These are phyloP conservation scores for Mamestra configurata DNA, from an alignment of 1,140 invertebrate genomes.

Conservation along the genomic window DNA sequence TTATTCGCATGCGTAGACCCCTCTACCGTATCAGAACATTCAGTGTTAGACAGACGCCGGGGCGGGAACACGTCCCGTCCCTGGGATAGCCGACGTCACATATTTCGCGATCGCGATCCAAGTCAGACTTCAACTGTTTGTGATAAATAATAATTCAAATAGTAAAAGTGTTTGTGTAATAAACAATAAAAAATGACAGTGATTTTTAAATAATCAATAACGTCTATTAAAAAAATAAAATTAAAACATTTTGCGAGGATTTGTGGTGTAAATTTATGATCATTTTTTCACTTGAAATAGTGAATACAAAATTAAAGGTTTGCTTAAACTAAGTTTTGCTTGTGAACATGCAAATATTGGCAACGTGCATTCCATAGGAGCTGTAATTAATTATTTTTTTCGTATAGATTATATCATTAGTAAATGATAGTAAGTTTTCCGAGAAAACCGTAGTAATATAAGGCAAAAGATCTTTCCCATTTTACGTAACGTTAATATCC, in stretches of 20 bases:
- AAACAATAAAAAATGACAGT: constrained; percentile 26
- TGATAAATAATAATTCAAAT: constrained; percentile 15
- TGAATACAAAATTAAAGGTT: neutral
- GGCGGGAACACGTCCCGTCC: constrained; percentile 66
- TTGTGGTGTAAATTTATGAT: neutral
- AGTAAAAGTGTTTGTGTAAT: constrained; percentile 28
- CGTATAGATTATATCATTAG: neutral
- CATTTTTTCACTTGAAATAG: neutral
- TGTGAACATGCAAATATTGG: neutral
- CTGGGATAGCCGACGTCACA: neutral
- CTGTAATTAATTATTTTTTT: neutral
- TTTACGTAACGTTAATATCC: constrained; percentile 15
- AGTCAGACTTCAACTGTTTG: constrained; percentile 36
- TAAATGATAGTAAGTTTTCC: neutral
- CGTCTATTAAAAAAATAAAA: neutral
- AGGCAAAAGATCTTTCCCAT: neutral
- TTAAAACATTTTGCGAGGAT: neutral
- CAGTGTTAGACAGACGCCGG: constrained; percentile 68
- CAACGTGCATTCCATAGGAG: neutral
- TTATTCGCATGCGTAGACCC: constrained; percentile 78
- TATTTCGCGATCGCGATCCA: constrained; percentile 52
- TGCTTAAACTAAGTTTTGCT: neutral
- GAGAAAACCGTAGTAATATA: neutral
- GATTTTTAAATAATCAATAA: neutral
- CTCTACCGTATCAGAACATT: constrained; percentile 68